phyloP scores from a whole-genome alignment of 2,888 invertebrate species.

The Brachyptera risi region DNA sequence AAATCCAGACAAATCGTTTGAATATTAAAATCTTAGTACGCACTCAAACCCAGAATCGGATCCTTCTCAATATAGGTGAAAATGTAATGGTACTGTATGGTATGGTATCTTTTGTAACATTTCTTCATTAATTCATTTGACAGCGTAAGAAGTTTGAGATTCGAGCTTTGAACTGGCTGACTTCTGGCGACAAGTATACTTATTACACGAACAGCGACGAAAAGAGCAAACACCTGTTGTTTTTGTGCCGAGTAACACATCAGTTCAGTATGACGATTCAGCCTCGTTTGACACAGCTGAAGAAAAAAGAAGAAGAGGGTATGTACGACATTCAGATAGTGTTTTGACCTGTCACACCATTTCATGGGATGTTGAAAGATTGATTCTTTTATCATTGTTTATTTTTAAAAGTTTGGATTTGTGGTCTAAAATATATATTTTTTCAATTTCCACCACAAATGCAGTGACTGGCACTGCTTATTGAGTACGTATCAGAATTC shows the following conservation, averaged over 20 bases:
- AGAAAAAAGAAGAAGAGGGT: slow-evolving; percentile 79
- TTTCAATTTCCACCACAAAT: too few relatives aligned
- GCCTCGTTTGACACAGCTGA: slow-evolving; percentile 76
- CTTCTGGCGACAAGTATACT: slow-evolving; percentile 66
- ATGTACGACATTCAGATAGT: slow-evolving; percentile 2
- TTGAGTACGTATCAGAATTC: too few relatives aligned
- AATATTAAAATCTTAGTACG: too few relatives aligned
- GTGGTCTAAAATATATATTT: slow-evolving; percentile 2
- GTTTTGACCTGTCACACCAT: slow-evolving; percentile 6
- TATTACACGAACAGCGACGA: slow-evolving; percentile 90
- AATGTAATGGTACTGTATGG: too few relatives aligned
- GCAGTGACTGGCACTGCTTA: too few relatives aligned
- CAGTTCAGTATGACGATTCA: slow-evolving; percentile 93
- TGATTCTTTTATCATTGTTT: neutral
- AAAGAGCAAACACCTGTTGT: slow-evolving; percentile 85
- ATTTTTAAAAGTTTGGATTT: neutral
- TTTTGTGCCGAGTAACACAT: slow-evolving; percentile 87
- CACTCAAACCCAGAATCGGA: too few relatives aligned
- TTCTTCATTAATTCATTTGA: slow-evolving; percentile 32
- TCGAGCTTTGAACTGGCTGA: slow-evolving; percentile 70
- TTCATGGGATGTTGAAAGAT: slow-evolving; percentile 1
- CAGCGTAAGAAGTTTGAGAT: slow-evolving; percentile 95
- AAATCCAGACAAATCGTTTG: too few relatives aligned
- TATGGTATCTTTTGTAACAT: too few relatives aligned
- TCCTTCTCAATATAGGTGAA: too few relatives aligned